Base-by-base conservation (phyloP, 2,797 vertebrate genomes). In the Gymnocypris eckloni region DNA sequence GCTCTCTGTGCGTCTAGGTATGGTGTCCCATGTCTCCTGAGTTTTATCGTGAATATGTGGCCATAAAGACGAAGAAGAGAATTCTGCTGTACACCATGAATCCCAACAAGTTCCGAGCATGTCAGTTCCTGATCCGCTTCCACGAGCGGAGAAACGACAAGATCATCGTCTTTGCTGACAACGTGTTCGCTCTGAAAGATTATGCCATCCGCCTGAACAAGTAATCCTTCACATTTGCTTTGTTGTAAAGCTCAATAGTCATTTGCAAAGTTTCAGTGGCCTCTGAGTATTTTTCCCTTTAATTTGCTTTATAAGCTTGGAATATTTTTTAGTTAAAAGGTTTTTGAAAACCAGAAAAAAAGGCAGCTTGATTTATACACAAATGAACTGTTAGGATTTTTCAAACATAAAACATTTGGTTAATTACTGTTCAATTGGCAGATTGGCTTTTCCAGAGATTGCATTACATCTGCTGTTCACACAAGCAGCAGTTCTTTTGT, bases 11-110 rank as follows among this genome's bases (percentile, higher is more conserved):
- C 70, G 39, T 86, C 2, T 81, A 99, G 98, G 98, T 99, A 77
- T 99, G 98, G 98, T 99, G 98, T 88, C 98, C 98, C 0, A 99
- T 99, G 98, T 98, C 98, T 69, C 98, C 98, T 10, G 98, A 99
- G 94, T 99, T 99, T 91, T 99, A 99, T 89, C 96, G 97, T 88
- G 98, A 99, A 87, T 99, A 99, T 0, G 97, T 99, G 84, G 97
- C 98, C 79, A 99, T 99, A 85, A 98, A 97, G 94, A 98, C 98
- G 0, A 99, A 98, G 95, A 99, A 99, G 73, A 95, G 98, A 28
- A 99, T 99, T 89, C 93, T 99, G 90, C 91, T 99, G 2, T 99
- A 99, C 71, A 99, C 98, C 4, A 99, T 99, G 98, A 99, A 99
- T 92, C 98, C 98, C 85, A 99, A 99, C 86, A 99, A 99, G 93